These are phyloP conservation scores for Hycleus cichorii DNA, from an alignment of 1,140 invertebrate genomes.

Conservation along the genomic window DNA sequence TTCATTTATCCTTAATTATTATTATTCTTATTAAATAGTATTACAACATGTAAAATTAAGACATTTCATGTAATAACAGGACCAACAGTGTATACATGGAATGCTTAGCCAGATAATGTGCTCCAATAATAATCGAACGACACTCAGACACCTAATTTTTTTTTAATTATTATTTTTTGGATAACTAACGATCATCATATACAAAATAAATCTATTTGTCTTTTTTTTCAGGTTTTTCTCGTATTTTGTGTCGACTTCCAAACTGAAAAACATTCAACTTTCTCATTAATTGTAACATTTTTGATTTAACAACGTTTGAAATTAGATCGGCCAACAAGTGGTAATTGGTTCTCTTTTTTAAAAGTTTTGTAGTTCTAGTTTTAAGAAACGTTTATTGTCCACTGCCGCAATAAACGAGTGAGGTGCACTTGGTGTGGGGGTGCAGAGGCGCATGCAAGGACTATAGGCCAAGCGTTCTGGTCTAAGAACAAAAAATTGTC, in stretches of 20 bases:
- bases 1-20: too few relatives aligned
- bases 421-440: constrained; percentile 28
- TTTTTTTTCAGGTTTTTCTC: too few relatives aligned
- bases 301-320: constrained; percentile 39
- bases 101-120: constrained; percentile 43
- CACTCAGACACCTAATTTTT: constrained; percentile 30
- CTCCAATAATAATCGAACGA: constrained; percentile 39
- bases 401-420: constrained; percentile 32
- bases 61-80: constrained; percentile 39
- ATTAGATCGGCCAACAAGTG: constrained; percentile 35
- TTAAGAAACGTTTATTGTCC: constrained; percentile 33
- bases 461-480: constrained; percentile 17
- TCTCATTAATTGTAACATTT: constrained; percentile 34
- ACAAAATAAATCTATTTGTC: constrained; percentile 35
- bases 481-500: too few relatives aligned
- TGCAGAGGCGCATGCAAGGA: constrained; percentile 25
- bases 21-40: constrained; percentile 20
- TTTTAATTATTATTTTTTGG: constrained; percentile 10
- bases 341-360: constrained; percentile 4
- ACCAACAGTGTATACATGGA: constrained; percentile 44
- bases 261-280: constrained; percentile 24
- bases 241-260: constrained; percentile 25
- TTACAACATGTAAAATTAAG: constrained; percentile 42
- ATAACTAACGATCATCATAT: constrained; percentile 35
- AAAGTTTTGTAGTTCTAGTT: too few relatives aligned